Evolutionary conservation across 2,888 invertebrate species (phyloP).

Genomic region (Lymantria monacha): DNA sequence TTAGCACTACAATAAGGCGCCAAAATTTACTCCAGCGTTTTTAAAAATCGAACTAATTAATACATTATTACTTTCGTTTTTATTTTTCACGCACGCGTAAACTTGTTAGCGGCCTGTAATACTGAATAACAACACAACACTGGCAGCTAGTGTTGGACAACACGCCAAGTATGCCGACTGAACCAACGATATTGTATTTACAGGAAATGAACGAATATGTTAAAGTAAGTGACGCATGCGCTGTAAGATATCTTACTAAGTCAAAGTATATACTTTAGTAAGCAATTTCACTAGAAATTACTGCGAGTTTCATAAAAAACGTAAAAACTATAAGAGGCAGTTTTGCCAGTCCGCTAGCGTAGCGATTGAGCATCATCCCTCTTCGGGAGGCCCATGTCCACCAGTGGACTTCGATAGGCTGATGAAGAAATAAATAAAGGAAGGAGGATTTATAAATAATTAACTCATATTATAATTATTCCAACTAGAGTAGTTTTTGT

Average conservation of each 20-base stretch:
- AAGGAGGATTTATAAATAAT: no score
- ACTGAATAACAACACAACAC: conserved; percentile 56
- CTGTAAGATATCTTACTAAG: no score
- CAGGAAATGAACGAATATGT: conserved; percentile 43
- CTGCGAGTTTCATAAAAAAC: no score
- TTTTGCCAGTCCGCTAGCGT: no score
- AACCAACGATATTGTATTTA: conserved; percentile 35
- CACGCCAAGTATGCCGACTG: conserved; percentile 26
- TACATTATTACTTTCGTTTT: conserved; percentile 45
- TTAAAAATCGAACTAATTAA: conserved; percentile 36
- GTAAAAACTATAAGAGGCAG: no score
- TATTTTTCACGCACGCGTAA: conserved; percentile 51
- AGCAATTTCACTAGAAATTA: conserved; percentile 20
- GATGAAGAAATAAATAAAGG: no score
- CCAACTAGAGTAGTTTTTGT: no score
- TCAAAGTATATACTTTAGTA: conserved; percentile 14
- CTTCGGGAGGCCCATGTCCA: no score
- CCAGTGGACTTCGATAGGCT: no score
- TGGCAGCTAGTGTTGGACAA: conserved; percentile 42
- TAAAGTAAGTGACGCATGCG: conserved; percentile 43
- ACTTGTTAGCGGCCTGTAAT: conserved; percentile 62
- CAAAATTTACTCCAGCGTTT: conserved; percentile 20
- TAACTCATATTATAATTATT: no score
- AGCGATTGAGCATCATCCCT: no score
- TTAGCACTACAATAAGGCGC: conserved; percentile 23